Evolutionary conservation across 2,113 vertebrate species (phyloP).

Genomic region (Poeciliopsis prolifica): DNA sequence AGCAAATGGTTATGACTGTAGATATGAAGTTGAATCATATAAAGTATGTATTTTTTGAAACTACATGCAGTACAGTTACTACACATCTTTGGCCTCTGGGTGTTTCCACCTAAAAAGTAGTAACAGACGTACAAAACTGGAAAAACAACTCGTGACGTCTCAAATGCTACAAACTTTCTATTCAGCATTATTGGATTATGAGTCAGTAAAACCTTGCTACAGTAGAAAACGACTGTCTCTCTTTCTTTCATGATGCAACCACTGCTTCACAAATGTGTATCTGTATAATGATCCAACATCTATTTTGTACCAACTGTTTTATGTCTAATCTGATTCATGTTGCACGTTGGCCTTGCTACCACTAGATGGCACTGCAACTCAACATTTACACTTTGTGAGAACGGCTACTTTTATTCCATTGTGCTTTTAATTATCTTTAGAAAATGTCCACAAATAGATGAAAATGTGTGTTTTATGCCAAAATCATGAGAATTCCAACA

Average conservation of each 20-base stretch:
- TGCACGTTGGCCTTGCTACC: not conserved
- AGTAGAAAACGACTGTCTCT: conserved; percentile 27
- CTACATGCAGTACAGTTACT: conserved; percentile 32
- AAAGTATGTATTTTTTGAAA: conserved; percentile 40
- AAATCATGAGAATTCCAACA: no score
- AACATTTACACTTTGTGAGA: not conserved
- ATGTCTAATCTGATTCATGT: not conserved
- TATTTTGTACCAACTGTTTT: not conserved
- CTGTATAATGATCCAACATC: not conserved
- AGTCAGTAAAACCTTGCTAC: conserved; percentile 62
- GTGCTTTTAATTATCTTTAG: not conserved
- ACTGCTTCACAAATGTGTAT: not conserved
- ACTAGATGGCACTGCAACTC: conserved; percentile 51
- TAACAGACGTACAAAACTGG: conserved; percentile 25
- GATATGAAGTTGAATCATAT: conserved; percentile 55
- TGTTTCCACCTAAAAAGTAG: conserved; percentile 44
- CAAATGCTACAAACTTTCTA: conserved; percentile 37
- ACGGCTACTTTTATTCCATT: not conserved
- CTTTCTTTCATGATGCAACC: conserved; percentile 6
- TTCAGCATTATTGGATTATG: conserved; percentile 46
- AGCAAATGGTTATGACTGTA: conserved; percentile 42
- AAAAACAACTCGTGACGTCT: conserved; percentile 23
- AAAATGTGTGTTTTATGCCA: not conserved
- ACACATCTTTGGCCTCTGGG: conserved; percentile 8
- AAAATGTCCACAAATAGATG: not conserved